Evolutionary conservation across 2,888 invertebrate genomes (phyloP).

Genomic region (Flabesymbios commensalis): DNA sequence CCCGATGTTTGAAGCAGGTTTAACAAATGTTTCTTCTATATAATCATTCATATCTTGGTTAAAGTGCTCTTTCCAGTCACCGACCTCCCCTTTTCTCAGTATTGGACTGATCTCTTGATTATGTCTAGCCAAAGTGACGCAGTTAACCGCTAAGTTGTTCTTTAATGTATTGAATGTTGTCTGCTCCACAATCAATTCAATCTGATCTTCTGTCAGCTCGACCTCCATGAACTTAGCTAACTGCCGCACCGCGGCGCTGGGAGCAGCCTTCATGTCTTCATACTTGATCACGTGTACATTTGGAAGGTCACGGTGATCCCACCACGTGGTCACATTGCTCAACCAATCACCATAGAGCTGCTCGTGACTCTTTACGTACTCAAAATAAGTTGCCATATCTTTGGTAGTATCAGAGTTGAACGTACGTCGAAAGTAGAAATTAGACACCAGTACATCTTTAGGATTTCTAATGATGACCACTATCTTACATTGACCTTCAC

Average conservation of each 20-base stretch:
- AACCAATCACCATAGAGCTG: constrained; percentile 15
- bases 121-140: neutral
- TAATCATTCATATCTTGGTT: constrained; percentile 2
- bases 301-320: neutral
- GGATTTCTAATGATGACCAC: constrained; percentile 21
- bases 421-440: constrained; percentile 18
- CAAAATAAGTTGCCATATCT: too few relatives aligned
- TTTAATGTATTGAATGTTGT: constrained; percentile 12
- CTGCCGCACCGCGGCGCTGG: constrained; percentile 2
- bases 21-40: too few relatives aligned
- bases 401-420: constrained; percentile 8
- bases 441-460: constrained; percentile 21
- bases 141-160: constrained; percentile 6
- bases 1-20: too few relatives aligned
- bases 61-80: constrained; percentile 17
- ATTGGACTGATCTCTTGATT: neutral
- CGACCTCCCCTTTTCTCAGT: constrained; percentile 13
- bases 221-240: constrained; percentile 18
- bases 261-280: constrained; percentile 21
- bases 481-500: neutral
- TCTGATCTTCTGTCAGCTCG: constrained; percentile 6
- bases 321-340: constrained; percentile 11
- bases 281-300: constrained; percentile 13
- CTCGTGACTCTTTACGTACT: neutral
- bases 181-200: constrained; percentile 5